A percentile compares a stretch with the other conserved stretches of the same genome.
phyloP scores from a whole-genome alignment of 2,888 invertebrate genomes.

The Metalampra italica region DNA sequence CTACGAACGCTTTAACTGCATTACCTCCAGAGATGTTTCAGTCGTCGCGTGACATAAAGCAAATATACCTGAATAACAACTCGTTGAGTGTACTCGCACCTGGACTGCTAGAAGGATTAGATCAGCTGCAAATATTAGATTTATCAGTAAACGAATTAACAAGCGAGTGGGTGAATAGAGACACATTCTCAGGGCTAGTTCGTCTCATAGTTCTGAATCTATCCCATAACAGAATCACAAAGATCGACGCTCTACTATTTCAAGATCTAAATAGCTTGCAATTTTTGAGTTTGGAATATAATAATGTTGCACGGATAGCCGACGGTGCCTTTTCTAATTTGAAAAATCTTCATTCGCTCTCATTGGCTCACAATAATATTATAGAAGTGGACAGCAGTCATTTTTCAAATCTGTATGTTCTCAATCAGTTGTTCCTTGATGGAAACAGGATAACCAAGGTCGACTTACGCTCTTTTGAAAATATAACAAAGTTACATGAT shows the following conservation, averaged over 20 bases:
- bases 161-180: slow-evolving; percentile 87
- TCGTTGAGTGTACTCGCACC: slow-evolving; percentile 86
- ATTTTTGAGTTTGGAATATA: slow-evolving; percentile 85
- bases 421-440: slow-evolving; percentile 86
- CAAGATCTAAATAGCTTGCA: slow-evolving; percentile 86
- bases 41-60: slow-evolving; percentile 83
- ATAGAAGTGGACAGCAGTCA: slow-evolving; percentile 83
- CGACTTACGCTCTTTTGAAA: slow-evolving; percentile 85
- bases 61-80: slow-evolving; percentile 88
- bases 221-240: slow-evolving; percentile 84
- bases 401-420: slow-evolving; percentile 84
- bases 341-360: slow-evolving; percentile 87
- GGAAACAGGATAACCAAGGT: slow-evolving; percentile 84
- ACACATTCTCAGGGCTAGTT: slow-evolving; percentile 86
- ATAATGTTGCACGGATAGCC: slow-evolving; percentile 82
- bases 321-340: slow-evolving; percentile 87
- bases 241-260: slow-evolving; percentile 84
- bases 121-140: slow-evolving; percentile 85
- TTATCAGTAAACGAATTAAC: slow-evolving; percentile 86
- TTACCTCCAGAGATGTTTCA: slow-evolving; percentile 89
- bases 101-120: slow-evolving; percentile 84
- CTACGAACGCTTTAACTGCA: slow-evolving; percentile 86
- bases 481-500: slow-evolving; percentile 87
- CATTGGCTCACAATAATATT: slow-evolving; percentile 85
- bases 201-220: slow-evolving; percentile 86